phyloP scores from a whole-genome alignment of 2,888 invertebrate species.

The Periphyllus acericola region DNA sequence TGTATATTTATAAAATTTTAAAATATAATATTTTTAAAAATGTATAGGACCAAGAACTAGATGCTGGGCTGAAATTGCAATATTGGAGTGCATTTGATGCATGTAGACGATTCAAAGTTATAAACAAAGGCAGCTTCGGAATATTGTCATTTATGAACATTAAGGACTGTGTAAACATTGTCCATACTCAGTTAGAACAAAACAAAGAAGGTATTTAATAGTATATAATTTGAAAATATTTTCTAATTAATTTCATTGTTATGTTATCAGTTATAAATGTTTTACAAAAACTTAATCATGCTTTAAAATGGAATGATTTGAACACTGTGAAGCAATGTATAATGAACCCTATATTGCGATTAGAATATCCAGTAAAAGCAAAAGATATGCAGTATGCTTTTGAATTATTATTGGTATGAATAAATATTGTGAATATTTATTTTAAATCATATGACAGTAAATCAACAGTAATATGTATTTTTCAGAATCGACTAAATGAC shows the following conservation, averaged over 20 bases:
- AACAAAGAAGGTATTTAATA: conserved; percentile 38
- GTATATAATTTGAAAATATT: neutral
- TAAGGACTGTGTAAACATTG: conserved; percentile 74
- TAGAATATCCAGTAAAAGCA: conserved; percentile 49
- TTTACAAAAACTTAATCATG: conserved; percentile 50
- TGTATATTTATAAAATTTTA: neutral
- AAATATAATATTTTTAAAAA: neutral
- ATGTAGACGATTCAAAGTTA: conserved; percentile 70
- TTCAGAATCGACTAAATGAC: conserved; percentile 50
- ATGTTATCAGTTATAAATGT: conserved; percentile 38
- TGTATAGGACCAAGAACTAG: conserved; percentile 59
- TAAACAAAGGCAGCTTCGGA: conserved; percentile 70
- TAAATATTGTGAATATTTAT: neutral
- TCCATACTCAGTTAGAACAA: conserved; percentile 70
- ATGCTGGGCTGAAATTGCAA: conserved; percentile 66
- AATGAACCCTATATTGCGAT: conserved; percentile 34
- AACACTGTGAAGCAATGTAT: conserved; percentile 41
- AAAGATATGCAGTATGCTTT: conserved; percentile 57
- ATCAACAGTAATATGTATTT: neutral
- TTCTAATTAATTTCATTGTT: neutral
- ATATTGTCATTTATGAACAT: conserved; percentile 76
- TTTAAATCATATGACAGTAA: neutral
- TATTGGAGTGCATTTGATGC: conserved; percentile 69
- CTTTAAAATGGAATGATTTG: conserved; percentile 32
- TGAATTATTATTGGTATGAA: conserved; percentile 55